Conservation (phyloP, 2,888 invertebrate species). For the Apocheima hispidaria region DNA sequence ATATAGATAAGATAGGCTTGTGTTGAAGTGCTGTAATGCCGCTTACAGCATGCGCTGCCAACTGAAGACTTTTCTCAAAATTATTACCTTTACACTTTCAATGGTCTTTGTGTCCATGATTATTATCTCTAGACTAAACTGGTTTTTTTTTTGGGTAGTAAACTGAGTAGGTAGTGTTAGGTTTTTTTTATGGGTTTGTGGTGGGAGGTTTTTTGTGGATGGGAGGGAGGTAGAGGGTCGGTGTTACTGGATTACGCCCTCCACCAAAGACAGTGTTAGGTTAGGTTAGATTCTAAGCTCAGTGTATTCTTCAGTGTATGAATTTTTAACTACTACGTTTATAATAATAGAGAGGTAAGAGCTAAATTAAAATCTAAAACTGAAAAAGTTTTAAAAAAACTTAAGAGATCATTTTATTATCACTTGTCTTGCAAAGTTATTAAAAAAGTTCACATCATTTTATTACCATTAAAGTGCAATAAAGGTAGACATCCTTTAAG, state of each 20-base stretch:
- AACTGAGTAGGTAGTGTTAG: too few species aligned
- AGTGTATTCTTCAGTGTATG: too few species aligned
- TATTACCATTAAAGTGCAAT: constrained; percentile 42
- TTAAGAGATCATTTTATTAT: constrained; percentile 31
- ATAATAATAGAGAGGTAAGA: too few species aligned
- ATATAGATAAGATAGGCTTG: background rate
- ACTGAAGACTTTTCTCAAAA: background rate
- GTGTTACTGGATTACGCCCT: too few species aligned
- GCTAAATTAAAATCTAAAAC: too few species aligned
- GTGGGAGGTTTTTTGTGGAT: too few species aligned
- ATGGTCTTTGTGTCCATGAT: background rate
- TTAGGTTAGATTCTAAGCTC: too few species aligned
- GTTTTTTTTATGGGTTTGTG: too few species aligned
- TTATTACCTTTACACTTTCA: background rate
- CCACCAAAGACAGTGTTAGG: too few species aligned
- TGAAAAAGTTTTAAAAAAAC: background rate
- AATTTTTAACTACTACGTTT: too few species aligned
- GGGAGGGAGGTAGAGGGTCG: too few species aligned
- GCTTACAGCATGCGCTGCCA: background rate
- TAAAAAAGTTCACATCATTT: constrained; percentile 45
- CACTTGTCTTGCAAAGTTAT: constrained; percentile 24
- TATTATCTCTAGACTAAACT: too few species aligned
- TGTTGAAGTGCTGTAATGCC: background rate
- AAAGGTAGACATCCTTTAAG: constrained; percentile 48
- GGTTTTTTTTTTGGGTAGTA: background rate